Conservation (phyloP, 2,113 vertebrate species). For the Ovis canadensis region DNA sequence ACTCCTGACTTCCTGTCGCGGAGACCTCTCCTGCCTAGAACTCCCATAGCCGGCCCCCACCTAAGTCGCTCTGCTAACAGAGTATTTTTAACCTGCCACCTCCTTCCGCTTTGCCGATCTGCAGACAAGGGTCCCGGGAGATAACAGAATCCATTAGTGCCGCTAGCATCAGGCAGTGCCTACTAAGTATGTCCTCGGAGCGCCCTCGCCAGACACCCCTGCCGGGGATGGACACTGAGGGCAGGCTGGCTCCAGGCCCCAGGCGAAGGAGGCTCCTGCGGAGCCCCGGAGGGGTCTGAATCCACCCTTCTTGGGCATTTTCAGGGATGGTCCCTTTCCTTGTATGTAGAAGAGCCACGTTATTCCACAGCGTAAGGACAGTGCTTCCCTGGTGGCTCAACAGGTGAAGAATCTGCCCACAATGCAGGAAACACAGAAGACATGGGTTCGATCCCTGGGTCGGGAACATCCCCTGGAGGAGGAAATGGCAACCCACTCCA, state of each 20-base stretch:
- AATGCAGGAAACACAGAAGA: not conserved
- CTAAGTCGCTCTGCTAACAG: constrained; percentile 68
- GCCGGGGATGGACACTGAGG: not conserved
- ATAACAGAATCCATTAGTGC: constrained; percentile 75
- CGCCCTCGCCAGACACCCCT: not conserved
- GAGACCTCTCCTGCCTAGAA: constrained; percentile 12
- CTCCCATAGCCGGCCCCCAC: constrained; percentile 62
- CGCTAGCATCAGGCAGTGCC: constrained; percentile 59
- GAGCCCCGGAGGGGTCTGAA: not conserved
- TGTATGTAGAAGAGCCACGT: not conserved
- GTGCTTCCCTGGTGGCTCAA: not conserved
- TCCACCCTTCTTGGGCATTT: not conserved
- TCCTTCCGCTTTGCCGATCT: constrained; percentile 71
- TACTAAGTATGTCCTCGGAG: constrained; percentile 32
- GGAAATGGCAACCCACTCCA: not conserved
- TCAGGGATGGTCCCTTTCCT: not conserved
- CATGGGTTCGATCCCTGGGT: not conserved
- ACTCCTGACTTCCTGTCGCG: not conserved
- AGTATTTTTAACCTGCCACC: constrained; percentile 76
- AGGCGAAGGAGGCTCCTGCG: not conserved
- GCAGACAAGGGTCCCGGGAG: constrained; percentile 63
- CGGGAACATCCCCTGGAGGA: not conserved
- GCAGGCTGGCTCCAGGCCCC: not conserved
- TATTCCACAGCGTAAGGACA: not conserved
- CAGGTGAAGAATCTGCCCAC: not conserved